These are phyloP conservation scores for Drosophila pandora DNA, from an alignment of 1,140 invertebrate genomes.

Conservation along the genomic window DNA sequence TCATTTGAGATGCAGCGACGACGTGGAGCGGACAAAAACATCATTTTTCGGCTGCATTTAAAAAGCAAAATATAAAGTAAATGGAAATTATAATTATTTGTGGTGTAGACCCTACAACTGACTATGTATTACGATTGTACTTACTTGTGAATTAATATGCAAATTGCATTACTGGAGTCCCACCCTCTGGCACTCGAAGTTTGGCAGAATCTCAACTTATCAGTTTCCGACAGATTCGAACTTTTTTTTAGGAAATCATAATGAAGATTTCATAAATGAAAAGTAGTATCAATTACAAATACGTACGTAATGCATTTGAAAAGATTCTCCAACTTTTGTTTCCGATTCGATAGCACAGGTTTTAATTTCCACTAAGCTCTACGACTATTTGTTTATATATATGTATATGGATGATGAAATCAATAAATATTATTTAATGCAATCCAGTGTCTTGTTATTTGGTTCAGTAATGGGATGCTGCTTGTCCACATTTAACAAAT, in stretches of 20 bases:
- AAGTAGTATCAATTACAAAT: conserved; percentile 16
- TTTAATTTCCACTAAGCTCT: conserved; percentile 44
- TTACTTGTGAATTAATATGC: conserved; percentile 71
- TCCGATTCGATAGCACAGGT: conserved; percentile 36
- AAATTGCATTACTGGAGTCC: conserved; percentile 64
- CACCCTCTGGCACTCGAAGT: not conserved
- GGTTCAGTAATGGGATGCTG: not conserved
- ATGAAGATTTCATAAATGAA: not conserved
- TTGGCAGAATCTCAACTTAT: not conserved
- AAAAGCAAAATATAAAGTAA: conserved; percentile 38
- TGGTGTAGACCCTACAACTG: conserved; percentile 61
- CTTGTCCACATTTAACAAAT: conserved; percentile 49
- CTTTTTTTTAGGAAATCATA: not conserved
- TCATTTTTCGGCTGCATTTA: conserved; percentile 75
- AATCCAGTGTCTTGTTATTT: conserved; percentile 29
- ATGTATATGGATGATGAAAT: conserved; percentile 55
- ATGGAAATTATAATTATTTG: conserved; percentile 24
- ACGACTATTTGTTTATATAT: conserved; percentile 47
- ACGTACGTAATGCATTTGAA: conserved; percentile 59
- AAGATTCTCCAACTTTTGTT: conserved; percentile 21
- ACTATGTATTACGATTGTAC: conserved; percentile 77
- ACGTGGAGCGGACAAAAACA: conserved; percentile 40
- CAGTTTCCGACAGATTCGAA: not conserved
- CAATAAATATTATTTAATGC: conserved; percentile 81
- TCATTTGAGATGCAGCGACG: conserved; percentile 51